Evolutionary conservation across 2,888 invertebrate genomes (phyloP), one percentile per base, ranked within the genome.

Genomic region (Eumacrocentrus americanus): DNA sequence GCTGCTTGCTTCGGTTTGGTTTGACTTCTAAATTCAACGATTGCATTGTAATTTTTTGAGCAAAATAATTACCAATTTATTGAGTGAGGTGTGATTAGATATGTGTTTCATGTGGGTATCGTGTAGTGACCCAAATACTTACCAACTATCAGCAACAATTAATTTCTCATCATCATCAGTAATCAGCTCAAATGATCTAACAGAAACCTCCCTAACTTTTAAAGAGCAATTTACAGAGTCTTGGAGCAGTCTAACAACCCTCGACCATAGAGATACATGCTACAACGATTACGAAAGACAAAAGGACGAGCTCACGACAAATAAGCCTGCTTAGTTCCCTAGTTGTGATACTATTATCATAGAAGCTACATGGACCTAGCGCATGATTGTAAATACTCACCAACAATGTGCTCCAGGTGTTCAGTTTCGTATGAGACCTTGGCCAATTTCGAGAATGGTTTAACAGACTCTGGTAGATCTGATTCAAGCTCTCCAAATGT

Each of bases 401-500:
- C 76, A 62, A 67, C 66, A 62, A 65, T 54, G 20, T 68, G 60
- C 58, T 76, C 72, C 71, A 80, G 72, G 60, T 75, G 74, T 29
- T 76, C 73, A 57, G 67, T 71, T 67, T 82, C 78, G 68, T 77
- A 65, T 62, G 73, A 72, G 65, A 80, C 68, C 67, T 68, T 77
- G 25, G 82, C 82, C 68, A 77, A 79, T 76, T 83, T 84, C 69
- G 79, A 72, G 67, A 78, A 72, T 63, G 82, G 82, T 70, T 78
- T 78, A 62, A 81, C 74, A 60, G 76, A 68, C 65, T 81, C 79
- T 57, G 77, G 76, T 67, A 82, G 71, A 60, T 82, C 73, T 71
- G 81, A 75, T 78, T 82, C 83, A 50, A 82, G 74, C 79, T 84
- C 83, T 68, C 81, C 83, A 68, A 82, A 79, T 62, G 81, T 77